Evolutionary conservation across 92 coral and sea anemone genomes (phyloP).

Genomic region (Epizoanthus scotinus): DNA sequence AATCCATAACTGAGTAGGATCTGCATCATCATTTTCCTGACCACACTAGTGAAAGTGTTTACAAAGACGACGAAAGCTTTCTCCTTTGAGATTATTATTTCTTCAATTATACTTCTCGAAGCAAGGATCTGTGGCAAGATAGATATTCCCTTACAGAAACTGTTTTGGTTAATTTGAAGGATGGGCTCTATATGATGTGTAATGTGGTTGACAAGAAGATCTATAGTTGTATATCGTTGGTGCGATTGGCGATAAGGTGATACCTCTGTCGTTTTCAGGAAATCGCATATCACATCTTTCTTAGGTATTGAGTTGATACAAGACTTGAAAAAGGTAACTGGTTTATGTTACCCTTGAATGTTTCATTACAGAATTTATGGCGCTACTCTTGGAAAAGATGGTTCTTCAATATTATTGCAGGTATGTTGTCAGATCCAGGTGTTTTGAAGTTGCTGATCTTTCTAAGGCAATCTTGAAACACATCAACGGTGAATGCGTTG

Average conservation of each 20-base stretch:
- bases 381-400: conserved; percentile 10
- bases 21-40: conserved; percentile 13
- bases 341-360: conserved; percentile 20
- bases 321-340: conserved; percentile 14
- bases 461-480: conserved; percentile 14
- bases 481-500: conserved; percentile 6
- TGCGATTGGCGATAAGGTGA: background rate
- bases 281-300: no score
- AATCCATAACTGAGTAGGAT: conserved; percentile 20
- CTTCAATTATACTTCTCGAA: conserved; percentile 17
- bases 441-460: conserved; percentile 18
- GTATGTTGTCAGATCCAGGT: conserved; percentile 19
- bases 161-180: conserved; percentile 18
- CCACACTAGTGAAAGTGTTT: no score
- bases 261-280: no score
- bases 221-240: conserved; percentile 15
- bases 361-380: conserved; percentile 16
- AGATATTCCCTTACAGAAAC: conserved; percentile 22
- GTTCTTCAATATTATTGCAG: conserved; percentile 14
- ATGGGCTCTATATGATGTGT: conserved; percentile 15
- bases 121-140: conserved; percentile 24
- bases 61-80: background rate
- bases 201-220: conserved; percentile 24
- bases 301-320: background rate
- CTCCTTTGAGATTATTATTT: conserved; percentile 2